phyloP scores from a whole-genome alignment of 2,113 vertebrate genomes.

The Indri indri region DNA sequence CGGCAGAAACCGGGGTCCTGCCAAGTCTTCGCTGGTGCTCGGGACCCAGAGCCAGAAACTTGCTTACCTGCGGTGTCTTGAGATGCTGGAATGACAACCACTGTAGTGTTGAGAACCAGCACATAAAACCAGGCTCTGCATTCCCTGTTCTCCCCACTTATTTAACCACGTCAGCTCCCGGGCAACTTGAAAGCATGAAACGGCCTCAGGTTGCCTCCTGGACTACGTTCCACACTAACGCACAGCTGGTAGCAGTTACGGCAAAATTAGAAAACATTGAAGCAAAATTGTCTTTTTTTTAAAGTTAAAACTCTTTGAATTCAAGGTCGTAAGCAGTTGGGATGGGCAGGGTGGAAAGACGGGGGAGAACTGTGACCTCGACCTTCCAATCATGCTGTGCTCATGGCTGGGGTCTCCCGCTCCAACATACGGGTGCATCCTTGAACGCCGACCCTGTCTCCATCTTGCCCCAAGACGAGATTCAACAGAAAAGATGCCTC shows the following conservation, averaged over 20 bases:
- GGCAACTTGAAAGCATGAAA: not conserved
- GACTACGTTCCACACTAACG: constrained; percentile 32
- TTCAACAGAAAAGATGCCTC: not conserved
- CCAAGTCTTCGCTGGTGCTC: not conserved
- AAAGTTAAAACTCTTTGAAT: not conserved
- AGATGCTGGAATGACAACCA: not conserved
- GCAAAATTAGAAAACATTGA: constrained; percentile 12
- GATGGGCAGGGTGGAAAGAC: not conserved
- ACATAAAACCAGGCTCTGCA: not conserved
- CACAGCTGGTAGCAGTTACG: constrained; percentile 8
- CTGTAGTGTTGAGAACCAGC: not conserved
- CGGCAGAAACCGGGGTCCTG: not conserved
- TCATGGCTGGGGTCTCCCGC: rapidly evolving
- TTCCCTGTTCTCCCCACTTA: constrained; percentile 19
- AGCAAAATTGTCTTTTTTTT: not conserved
- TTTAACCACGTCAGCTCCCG: not conserved
- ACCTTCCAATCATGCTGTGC: not conserved
- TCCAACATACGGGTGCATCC: rapidly evolving
- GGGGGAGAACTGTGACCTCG: not conserved
- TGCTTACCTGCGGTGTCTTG: not conserved
- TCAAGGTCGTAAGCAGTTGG: not conserved
- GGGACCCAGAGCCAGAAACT: not conserved
- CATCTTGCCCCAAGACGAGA: rapidly evolving
- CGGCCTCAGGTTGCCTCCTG: not conserved
- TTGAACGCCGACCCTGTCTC: not conserved